A percentile compares a stretch with the other conserved stretches of the same genome.
Conservation (phyloP, 1,140 invertebrate species). For the Aphelenchoides fujianensis region DNA sequence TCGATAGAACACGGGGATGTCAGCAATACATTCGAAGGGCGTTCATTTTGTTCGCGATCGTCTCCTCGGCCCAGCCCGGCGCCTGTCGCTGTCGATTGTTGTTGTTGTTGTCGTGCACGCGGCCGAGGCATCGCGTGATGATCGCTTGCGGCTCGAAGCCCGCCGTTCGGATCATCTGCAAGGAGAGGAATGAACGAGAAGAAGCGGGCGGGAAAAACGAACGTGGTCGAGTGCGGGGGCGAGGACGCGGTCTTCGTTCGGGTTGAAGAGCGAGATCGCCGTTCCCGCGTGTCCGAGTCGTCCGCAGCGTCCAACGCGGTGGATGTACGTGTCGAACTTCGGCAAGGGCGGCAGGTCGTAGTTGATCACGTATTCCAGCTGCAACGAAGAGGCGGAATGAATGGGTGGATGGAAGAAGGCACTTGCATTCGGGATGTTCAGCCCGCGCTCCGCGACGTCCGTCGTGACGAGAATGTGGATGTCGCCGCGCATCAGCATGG, state of each 20-base stretch:
- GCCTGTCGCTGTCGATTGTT: not conserved
- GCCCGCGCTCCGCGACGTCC: not conserved
- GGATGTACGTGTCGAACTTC: not conserved
- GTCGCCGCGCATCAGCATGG: not conserved
- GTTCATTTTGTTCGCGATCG: no score
- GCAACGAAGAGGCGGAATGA: not conserved
- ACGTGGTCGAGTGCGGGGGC: not conserved
- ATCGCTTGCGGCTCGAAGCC: not conserved
- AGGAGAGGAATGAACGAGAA: not conserved
- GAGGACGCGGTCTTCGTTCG: not conserved
- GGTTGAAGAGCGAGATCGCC: not conserved
- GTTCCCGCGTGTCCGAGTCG: not conserved
- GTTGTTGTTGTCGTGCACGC: not conserved
- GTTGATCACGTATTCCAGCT: not conserved
- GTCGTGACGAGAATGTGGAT: slow-evolving; percentile 1
- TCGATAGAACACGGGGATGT: no score
- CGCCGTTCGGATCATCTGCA: not conserved
- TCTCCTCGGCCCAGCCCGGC: no score
- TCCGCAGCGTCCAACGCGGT: not conserved
- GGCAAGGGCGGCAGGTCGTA: not conserved
- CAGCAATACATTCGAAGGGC: no score
- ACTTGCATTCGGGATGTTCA: not conserved
- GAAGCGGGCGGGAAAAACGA: not conserved
- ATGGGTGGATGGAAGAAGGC: no score
- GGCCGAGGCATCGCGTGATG: not conserved